These are phyloP conservation scores for Cyclargus thomasi DNA, from an alignment of 1,140 invertebrate genomes.

Conservation along the genomic window DNA sequence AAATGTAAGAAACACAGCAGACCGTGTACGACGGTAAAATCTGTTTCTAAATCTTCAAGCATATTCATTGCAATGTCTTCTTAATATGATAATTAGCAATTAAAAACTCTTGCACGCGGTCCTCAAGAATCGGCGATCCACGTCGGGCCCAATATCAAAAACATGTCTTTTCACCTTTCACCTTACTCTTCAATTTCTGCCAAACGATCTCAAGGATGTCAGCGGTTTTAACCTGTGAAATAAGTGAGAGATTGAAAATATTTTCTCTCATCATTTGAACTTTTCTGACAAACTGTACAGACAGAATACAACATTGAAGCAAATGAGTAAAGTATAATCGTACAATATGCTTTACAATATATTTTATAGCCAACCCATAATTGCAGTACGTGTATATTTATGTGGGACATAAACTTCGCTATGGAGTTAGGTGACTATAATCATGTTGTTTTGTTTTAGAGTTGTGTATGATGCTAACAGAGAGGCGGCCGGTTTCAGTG, in stretches of 20 bases:
- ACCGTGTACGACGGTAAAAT: too few relatives aligned
- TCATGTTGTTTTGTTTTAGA: conserved; percentile 33
- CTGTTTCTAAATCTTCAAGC: too few relatives aligned
- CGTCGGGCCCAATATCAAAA: too few relatives aligned
- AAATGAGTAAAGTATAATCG: conserved; percentile 39
- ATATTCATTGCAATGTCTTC: too few relatives aligned
- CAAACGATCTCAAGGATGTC: too few relatives aligned
- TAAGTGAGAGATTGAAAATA: not conserved
- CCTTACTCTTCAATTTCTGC: too few relatives aligned
- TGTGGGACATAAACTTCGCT: conserved; percentile 35
- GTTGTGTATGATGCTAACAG: conserved; percentile 50
- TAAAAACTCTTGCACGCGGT: too few relatives aligned
- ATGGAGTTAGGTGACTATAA: conserved; percentile 34
- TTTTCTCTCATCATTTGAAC: not conserved
- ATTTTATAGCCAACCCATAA: conserved; percentile 37
- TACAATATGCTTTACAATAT: conserved; percentile 45
- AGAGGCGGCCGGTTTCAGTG: conserved; percentile 63
- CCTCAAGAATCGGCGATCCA: too few relatives aligned
- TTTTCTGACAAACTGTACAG: not conserved
- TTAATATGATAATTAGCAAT: too few relatives aligned
- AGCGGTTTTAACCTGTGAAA: too few relatives aligned
- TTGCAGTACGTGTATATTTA: conserved; percentile 37
- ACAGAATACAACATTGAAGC: conserved; percentile 34
- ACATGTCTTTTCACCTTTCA: too few relatives aligned
- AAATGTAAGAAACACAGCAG: too few relatives aligned